A percentile compares a stretch with the other conserved stretches of the same genome.
Conservation (phyloP, 1,140 invertebrate genomes). For the Bombus breviceps region DNA sequence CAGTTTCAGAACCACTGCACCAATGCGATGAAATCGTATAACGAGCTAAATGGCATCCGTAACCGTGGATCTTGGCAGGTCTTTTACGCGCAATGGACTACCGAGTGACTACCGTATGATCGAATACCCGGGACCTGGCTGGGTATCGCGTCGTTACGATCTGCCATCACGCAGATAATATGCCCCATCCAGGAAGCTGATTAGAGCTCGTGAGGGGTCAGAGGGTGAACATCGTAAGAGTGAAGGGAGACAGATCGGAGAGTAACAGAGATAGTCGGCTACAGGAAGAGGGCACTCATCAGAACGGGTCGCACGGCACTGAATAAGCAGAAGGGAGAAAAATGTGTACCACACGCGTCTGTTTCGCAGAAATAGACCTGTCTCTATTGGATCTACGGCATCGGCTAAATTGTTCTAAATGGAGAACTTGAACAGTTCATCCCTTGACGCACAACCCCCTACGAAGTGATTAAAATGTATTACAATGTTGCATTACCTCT, state of each 20-base stretch:
- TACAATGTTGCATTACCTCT: not conserved
- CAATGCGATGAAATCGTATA: constrained; percentile 31
- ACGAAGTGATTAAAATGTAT: not conserved
- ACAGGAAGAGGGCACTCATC: constrained; percentile 77
- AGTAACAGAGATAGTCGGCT: constrained; percentile 65
- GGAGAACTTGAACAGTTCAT: constrained; percentile 27
- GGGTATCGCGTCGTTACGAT: constrained; percentile 73
- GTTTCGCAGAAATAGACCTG: constrained; percentile 56
- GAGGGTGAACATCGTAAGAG: constrained; percentile 55
- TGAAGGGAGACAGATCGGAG: constrained; percentile 31
- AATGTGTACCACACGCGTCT: constrained; percentile 43
- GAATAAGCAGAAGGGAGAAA: constrained; percentile 71
- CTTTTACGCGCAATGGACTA: constrained; percentile 67
- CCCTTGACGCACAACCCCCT: constrained; percentile 3
- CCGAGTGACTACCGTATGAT: constrained; percentile 70
- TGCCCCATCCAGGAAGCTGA: constrained; percentile 79
- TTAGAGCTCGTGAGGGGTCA: constrained; percentile 55
- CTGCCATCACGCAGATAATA: constrained; percentile 79
- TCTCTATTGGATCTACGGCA: constrained; percentile 32
- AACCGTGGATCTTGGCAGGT: constrained; percentile 43
- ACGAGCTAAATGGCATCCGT: constrained; percentile 55
- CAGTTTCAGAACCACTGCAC: constrained; percentile 53
- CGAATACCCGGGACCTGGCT: constrained; percentile 68
- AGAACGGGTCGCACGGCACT: constrained; percentile 74
- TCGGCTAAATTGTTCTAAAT: constrained; percentile 44